Conservation (phyloP, 1,140 invertebrate genomes). For the Sweltsa coloradensis region DNA sequence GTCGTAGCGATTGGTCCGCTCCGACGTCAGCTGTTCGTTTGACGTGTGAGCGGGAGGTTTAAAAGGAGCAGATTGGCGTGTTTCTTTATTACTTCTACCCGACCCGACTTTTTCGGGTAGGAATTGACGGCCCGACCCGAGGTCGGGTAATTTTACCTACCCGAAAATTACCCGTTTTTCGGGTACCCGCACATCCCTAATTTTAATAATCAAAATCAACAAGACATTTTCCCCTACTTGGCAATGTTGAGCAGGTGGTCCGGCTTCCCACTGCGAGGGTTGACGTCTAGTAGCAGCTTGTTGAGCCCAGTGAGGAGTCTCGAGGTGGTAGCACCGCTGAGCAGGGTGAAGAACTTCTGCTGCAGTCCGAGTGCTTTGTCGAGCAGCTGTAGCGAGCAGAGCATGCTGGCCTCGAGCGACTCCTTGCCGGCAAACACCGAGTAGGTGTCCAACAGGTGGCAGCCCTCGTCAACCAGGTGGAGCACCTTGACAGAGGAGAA, state of each 20-base stretch:
- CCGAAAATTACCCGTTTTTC: too few species aligned
- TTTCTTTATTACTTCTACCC: too few species aligned
- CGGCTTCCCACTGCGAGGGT: constrained; percentile 56
- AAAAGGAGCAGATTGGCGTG: too few species aligned
- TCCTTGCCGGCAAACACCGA: constrained; percentile 52
- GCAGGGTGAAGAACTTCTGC: constrained; percentile 46
- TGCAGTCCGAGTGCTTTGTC: constrained; percentile 49
- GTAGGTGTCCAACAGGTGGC: constrained; percentile 57
- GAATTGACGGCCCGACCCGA: too few species aligned
- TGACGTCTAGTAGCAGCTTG: constrained; percentile 70
- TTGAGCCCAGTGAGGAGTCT: constrained; percentile 61
- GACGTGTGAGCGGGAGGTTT: too few species aligned
- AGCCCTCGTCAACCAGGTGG: constrained; percentile 67
- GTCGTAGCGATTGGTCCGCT: too few species aligned
- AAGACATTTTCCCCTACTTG: constrained; percentile 37
- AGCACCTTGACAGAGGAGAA: constrained; percentile 39
- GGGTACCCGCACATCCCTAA: too few species aligned
- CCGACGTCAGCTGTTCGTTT: too few species aligned
- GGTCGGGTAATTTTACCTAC: too few species aligned
- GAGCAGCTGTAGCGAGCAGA: constrained; percentile 56
- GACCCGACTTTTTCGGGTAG: too few species aligned
- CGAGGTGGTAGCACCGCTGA: constrained; percentile 36
- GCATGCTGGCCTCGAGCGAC: constrained; percentile 45
- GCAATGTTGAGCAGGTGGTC: constrained; percentile 70
- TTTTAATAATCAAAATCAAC: too few species aligned